phyloP scores from a whole-genome alignment of 2,797 vertebrate genomes.

The Sebastes elongatus region DNA sequence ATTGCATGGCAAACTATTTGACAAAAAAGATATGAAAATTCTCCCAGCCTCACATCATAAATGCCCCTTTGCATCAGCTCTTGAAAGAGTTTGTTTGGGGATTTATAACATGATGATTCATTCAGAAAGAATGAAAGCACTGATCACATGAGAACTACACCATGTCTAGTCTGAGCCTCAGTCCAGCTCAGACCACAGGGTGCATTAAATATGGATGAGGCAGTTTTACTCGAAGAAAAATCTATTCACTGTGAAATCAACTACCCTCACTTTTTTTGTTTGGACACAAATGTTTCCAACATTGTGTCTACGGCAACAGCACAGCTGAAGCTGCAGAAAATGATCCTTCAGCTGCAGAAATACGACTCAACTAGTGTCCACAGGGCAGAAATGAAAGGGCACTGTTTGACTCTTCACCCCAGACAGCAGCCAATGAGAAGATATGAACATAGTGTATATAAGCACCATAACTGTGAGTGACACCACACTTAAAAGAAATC shows the following conservation, averaged over 20 bases:
- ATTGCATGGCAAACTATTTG: neutral
- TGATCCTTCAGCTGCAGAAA: neutral
- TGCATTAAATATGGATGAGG: neutral
- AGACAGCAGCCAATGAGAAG: neutral
- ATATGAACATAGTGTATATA: neutral
- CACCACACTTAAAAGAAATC: neutral
- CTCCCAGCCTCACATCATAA: neutral
- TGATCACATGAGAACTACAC: neutral
- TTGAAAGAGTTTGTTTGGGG: neutral
- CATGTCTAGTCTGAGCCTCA: neutral
- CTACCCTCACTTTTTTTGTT: neutral
- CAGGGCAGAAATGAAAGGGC: neutral
- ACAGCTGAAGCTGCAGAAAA: neutral
- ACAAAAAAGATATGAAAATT: neutral
- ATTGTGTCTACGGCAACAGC: neutral
- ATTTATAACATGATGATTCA: neutral
- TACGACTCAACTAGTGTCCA: neutral
- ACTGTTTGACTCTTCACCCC: neutral
- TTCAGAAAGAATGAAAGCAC: neutral
- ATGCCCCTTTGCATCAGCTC: neutral
- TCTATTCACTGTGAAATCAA: neutral
- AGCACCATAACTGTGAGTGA: neutral
- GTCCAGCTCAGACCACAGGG: neutral
- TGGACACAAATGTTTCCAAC: constrained; percentile 18
- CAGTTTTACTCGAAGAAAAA: neutral